phyloP scores from a whole-genome alignment of 2,113 vertebrate species.

The Actenoides lindsayi region DNA sequence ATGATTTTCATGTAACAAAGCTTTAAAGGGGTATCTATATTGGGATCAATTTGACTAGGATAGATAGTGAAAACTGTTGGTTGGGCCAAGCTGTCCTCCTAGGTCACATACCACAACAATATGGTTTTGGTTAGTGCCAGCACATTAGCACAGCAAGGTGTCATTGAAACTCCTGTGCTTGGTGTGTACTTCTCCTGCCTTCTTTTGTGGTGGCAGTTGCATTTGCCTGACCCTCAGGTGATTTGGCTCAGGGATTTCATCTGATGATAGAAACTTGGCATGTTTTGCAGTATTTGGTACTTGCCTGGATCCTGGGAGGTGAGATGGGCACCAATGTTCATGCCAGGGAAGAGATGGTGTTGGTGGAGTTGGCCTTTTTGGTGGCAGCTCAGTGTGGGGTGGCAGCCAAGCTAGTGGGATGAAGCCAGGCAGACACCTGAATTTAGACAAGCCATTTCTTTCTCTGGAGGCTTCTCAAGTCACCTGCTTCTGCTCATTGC shows the following conservation, averaged over 20 bases:
- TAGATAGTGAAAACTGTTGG: not conserved
- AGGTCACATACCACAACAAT: not conserved
- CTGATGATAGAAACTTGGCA: not conserved
- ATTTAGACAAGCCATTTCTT: not conserved
- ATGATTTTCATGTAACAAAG: not conserved
- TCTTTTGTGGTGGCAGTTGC: not conserved
- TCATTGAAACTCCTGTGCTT: not conserved
- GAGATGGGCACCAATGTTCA: not conserved
- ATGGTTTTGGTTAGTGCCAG: not conserved
- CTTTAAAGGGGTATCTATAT: not conserved
- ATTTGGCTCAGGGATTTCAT: not conserved
- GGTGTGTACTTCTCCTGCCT: not conserved
- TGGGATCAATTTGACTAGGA: not conserved
- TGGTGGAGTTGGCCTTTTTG: not conserved
- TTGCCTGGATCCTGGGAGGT: not conserved
- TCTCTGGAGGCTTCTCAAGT: not conserved
- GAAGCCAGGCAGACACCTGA: not conserved
- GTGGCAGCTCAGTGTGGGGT: not conserved
- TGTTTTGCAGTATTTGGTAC: not conserved
- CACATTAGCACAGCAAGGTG: not conserved
- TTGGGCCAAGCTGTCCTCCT: not conserved
- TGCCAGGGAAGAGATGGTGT: not conserved
- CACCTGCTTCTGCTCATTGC: not conserved
- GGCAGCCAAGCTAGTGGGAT: not conserved
- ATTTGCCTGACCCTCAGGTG: not conserved